Conservation (phyloP, 2,113 vertebrate species). For the Eulemur macaco region DNA sequence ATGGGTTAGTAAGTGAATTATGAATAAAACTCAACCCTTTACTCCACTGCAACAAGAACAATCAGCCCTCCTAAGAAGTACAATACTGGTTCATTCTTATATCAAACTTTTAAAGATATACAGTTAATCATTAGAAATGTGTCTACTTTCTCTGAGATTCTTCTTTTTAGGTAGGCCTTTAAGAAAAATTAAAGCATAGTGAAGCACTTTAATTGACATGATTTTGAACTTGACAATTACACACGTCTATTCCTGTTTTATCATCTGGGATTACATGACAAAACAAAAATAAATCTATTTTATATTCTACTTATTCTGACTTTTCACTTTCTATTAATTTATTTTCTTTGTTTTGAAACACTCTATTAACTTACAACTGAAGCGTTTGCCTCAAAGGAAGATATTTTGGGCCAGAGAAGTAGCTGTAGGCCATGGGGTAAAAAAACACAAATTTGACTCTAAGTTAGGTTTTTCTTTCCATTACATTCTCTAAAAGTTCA, state of each 20-base stretch:
- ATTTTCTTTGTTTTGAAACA: not conserved
- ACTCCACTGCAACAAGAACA: not conserved
- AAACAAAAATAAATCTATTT: conserved; percentile 11
- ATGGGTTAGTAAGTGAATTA: not conserved
- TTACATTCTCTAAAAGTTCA: not conserved
- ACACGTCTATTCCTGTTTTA: not conserved
- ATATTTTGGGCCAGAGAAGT: not conserved
- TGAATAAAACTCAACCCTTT: conserved; percentile 21
- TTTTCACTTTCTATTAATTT: not conserved
- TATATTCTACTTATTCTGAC: not conserved
- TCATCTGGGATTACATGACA: not conserved
- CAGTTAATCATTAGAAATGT: not conserved
- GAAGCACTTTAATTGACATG: not conserved
- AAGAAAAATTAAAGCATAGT: conserved; percentile 29
- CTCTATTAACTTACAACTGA: not conserved
- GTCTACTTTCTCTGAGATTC: not conserved
- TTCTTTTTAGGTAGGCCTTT: not conserved
- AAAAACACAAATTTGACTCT: conserved; percentile 8
- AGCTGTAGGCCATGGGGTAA: not conserved
- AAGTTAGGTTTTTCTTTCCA: not conserved
- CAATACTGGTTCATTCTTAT: not conserved
- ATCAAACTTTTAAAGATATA: not conserved
- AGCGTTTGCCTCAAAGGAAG: not conserved
- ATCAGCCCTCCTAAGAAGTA: not conserved
- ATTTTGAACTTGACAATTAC: not conserved